phyloP scores from a whole-genome alignment of 2,113 vertebrate species.

The Toxostoma redivivum region DNA sequence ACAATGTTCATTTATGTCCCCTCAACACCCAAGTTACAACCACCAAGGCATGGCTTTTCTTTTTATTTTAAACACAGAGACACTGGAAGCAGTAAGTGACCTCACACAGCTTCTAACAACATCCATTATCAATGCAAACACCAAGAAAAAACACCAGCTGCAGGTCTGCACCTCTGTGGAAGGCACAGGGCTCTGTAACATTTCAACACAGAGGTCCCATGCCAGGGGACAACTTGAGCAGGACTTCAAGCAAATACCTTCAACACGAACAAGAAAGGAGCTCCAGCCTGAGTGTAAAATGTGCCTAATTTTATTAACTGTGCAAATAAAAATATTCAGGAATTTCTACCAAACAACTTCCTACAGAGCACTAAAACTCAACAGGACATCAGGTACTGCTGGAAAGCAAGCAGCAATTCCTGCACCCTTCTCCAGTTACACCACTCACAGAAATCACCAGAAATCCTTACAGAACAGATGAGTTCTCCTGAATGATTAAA shows the following conservation, averaged over 20 bases:
- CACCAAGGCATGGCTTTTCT: not conserved
- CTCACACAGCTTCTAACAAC: not conserved
- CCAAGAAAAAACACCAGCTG: not conserved
- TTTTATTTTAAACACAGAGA: not conserved
- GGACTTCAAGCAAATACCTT: not conserved
- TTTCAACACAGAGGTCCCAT: not conserved
- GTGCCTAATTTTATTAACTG: not conserved
- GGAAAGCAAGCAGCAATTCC: not conserved
- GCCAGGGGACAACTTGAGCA: not conserved
- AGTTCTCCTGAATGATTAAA: not conserved
- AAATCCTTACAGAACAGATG: fast-evolving
- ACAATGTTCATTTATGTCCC: not conserved
- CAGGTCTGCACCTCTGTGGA: not conserved
- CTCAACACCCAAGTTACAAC: not conserved
- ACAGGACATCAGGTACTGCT: not conserved
- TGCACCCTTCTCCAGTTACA: not conserved
- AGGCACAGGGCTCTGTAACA: fast-evolving
- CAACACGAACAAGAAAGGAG: not conserved
- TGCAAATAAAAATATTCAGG: not conserved
- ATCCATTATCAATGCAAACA: not conserved
- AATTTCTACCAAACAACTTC: not conserved
- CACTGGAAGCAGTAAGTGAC: not conserved
- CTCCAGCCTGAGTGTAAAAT: not conserved
- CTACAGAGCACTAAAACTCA: not conserved
- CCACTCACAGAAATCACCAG: not conserved